Percentiles rank a stretch among this genome's conserved stretches.
These are phyloP conservation scores for Euura saliciscinereae DNA, from an alignment of 1,140 invertebrate genomes.

Conservation along the genomic window DNA sequence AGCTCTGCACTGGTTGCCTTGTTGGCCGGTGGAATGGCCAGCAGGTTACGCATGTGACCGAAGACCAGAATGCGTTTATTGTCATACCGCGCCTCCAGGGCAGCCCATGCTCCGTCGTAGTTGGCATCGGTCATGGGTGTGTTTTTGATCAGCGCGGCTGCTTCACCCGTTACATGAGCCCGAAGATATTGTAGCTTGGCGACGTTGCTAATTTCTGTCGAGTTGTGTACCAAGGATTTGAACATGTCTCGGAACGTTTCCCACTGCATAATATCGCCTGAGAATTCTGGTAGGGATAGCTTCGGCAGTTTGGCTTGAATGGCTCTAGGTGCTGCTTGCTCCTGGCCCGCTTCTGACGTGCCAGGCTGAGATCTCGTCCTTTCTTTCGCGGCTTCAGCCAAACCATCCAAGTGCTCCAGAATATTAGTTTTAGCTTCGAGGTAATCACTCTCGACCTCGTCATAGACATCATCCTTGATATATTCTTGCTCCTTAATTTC, in stretches of 20 bases:
- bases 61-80: constrained; percentile 27
- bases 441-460: background rate
- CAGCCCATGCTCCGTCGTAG: constrained; percentile 30
- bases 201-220: constrained; percentile 15
- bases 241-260: constrained; percentile 28
- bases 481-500: background rate
- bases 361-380: background rate
- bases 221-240: constrained; percentile 23
- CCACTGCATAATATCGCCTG: constrained; percentile 28
- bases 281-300: constrained; percentile 25
- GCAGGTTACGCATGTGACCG: constrained; percentile 28
- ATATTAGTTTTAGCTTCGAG: background rate
- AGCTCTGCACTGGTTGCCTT: constrained; percentile 23
- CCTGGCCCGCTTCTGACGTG: too few relatives aligned
- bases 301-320: constrained; percentile 22
- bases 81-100: constrained; percentile 28
- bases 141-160: constrained; percentile 26
- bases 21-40: constrained; percentile 23
- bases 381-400: constrained; percentile 1
- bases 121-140: constrained; percentile 26
- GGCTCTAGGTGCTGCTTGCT: too few relatives aligned
- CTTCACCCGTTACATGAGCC: constrained; percentile 20
- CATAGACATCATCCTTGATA: background rate
- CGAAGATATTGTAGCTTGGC: constrained; percentile 26
- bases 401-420: too few relatives aligned